Evolutionary conservation across 2,888 invertebrate species (phyloP).

Genomic region (Dyspetes luteomarginatus): DNA sequence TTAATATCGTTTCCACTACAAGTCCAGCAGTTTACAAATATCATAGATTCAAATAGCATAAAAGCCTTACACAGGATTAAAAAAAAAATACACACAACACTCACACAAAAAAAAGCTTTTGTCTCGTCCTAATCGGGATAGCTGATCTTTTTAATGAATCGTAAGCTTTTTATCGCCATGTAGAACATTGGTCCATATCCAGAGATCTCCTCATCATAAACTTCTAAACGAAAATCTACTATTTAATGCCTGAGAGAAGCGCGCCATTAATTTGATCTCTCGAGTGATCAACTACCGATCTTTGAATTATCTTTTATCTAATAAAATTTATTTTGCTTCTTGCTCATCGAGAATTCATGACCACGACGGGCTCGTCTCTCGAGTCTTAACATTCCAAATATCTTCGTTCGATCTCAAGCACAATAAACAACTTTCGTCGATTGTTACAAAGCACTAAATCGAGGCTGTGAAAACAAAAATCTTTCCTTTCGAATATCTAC

Average conservation of each 20-base stretch:
- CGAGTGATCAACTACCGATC: slow-evolving; percentile 54
- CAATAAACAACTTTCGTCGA: slow-evolving; percentile 44
- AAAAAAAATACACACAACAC: slow-evolving; percentile 19
- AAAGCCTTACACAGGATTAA: slow-evolving; percentile 34
- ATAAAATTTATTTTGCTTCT: background rate
- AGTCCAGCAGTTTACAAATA: slow-evolving; percentile 47
- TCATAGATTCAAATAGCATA: slow-evolving; percentile 50
- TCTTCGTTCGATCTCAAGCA: slow-evolving; percentile 49
- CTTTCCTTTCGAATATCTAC: slow-evolving; percentile 38
- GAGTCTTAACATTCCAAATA: slow-evolving; percentile 58
- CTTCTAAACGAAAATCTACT: slow-evolving; percentile 43
- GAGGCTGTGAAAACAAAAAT: slow-evolving; percentile 63
- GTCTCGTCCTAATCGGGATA: slow-evolving; percentile 60
- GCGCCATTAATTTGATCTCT: slow-evolving; percentile 25
- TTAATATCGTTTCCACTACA: slow-evolving; percentile 48
- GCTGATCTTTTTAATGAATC: slow-evolving; percentile 57
- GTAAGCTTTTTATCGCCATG: slow-evolving; percentile 63
- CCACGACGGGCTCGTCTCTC: background rate
- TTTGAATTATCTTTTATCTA: slow-evolving; percentile 29
- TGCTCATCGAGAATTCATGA: background rate
- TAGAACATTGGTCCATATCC: slow-evolving; percentile 54
- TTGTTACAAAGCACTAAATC: slow-evolving; percentile 58
- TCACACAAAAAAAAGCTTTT: slow-evolving; percentile 54
- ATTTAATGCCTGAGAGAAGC: slow-evolving; percentile 51
- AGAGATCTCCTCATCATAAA: slow-evolving; percentile 47